These are phyloP conservation scores for Paedocypris sp. DNA, from an alignment of 2,113 vertebrate species.

Conservation along the genomic window DNA sequence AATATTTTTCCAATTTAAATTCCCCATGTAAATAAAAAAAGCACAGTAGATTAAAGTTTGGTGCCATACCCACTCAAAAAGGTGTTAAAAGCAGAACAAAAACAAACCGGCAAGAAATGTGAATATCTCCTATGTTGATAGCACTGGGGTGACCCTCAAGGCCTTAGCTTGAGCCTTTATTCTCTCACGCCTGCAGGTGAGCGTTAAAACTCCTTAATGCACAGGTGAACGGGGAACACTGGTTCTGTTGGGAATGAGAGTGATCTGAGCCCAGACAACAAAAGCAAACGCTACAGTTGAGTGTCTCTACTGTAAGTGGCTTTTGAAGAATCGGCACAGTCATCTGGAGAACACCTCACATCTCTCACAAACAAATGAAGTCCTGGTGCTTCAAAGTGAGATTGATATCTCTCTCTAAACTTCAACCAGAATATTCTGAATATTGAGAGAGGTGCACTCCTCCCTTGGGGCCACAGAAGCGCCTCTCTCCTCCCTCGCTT, in stretches of 20 bases:
- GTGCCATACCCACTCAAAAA: no score
- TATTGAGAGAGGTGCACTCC: slow-evolving; percentile 66
- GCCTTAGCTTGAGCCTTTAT: not conserved
- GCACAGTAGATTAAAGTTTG: no score
- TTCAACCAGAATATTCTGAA: slow-evolving; percentile 76
- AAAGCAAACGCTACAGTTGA: slow-evolving; percentile 48
- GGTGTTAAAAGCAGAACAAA: no score
- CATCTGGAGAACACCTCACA: slow-evolving; percentile 60
- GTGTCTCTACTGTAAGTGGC: slow-evolving; percentile 60
- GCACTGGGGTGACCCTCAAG: no score
- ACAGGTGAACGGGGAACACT: slow-evolving; percentile 39
- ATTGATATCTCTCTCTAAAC: slow-evolving; percentile 79
- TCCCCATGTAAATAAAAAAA: no score
- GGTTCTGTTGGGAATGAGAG: slow-evolving; percentile 43
- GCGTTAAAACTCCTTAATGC: slow-evolving; percentile 24
- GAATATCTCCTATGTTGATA: no score
- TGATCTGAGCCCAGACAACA: slow-evolving; percentile 44
- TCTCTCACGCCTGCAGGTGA: slow-evolving; percentile 13
- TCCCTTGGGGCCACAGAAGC: slow-evolving; percentile 55
- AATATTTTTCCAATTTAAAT: no score
- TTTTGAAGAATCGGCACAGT: slow-evolving; percentile 73
- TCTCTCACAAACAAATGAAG: slow-evolving; percentile 75
- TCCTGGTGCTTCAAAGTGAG: slow-evolving; percentile 73
- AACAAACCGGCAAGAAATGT: no score
- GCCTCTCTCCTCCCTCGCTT: slow-evolving; percentile 44